phyloP scores from a whole-genome alignment of 2,797 vertebrate species.

The Borostomias antarcticus region DNA sequence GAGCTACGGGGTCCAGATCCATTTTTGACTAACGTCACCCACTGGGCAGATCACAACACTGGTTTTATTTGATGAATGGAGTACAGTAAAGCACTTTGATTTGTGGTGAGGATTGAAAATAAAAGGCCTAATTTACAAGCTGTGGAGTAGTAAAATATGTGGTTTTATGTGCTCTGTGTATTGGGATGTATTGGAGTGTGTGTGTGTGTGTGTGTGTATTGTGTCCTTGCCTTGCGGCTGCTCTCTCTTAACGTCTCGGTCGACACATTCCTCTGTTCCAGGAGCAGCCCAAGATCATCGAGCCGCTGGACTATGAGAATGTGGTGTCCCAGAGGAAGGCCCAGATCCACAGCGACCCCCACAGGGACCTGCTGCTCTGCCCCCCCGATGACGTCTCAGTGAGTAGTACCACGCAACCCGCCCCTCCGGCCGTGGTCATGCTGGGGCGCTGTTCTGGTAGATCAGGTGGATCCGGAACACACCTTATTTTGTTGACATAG shows the following conservation, averaged over 20 bases:
- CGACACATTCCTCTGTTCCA: constrained; percentile 43
- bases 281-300: constrained; percentile 95
- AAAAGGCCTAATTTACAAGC: too few relatives aligned
- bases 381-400: constrained; percentile 94
- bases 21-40: background rate
- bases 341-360: constrained; percentile 96
- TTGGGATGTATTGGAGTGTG: background rate
- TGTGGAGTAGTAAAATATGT: too few relatives aligned
- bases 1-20: too few relatives aligned
- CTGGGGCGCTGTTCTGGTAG: too few relatives aligned
- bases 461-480: too few relatives aligned
- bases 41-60: background rate
- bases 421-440: background rate
- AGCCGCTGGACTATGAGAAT: constrained; percentile 94
- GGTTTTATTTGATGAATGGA: background rate
- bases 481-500: too few relatives aligned
- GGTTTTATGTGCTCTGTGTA: too few relatives aligned
- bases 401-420: constrained; percentile 59
- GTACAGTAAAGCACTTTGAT: background rate
- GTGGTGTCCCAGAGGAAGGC: constrained; percentile 93
- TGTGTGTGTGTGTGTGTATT: background rate
- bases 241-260: too few relatives aligned
- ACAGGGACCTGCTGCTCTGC: constrained; percentile 94
- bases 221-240: too few relatives aligned
- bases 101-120: background rate